Evolutionary conservation across 2,113 vertebrate species (phyloP).

Genomic region (Monarcha castaneiventris): DNA sequence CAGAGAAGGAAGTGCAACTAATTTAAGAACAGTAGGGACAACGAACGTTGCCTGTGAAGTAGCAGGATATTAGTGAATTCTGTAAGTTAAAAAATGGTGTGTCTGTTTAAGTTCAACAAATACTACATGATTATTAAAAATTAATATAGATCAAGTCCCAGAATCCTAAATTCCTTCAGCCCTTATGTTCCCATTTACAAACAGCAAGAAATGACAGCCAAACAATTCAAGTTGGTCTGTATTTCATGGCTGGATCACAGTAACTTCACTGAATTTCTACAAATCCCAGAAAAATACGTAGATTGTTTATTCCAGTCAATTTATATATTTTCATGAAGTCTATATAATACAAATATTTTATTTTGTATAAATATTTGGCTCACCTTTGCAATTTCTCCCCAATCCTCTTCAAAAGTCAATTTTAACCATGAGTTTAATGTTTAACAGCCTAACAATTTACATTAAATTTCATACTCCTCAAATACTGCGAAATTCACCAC

Average conservation of each 20-base stretch:
- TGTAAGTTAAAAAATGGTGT: neutral
- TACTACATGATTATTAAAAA: neutral
- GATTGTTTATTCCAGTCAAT: neutral
- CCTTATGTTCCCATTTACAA: neutral
- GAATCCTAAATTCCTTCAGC: neutral
- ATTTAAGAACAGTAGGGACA: neutral
- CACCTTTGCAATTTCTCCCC: neutral
- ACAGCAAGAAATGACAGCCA: neutral
- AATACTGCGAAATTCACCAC: neutral
- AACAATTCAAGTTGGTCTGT: neutral
- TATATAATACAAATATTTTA: neutral
- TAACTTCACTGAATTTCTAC: neutral
- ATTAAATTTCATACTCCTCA: neutral
- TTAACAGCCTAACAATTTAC: neutral
- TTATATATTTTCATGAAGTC: neutral
- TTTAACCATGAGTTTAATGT: neutral
- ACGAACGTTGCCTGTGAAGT: neutral
- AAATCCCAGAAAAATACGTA: neutral
- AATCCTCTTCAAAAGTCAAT: neutral
- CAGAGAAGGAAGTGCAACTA: neutral
- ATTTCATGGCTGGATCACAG: neutral
- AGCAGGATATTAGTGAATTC: neutral
- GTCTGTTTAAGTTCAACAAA: neutral
- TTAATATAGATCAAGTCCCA: neutral
- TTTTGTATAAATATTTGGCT: neutral